phyloP scores from a whole-genome alignment of 2,888 invertebrate species.

The Zaprionus lineosus region DNA sequence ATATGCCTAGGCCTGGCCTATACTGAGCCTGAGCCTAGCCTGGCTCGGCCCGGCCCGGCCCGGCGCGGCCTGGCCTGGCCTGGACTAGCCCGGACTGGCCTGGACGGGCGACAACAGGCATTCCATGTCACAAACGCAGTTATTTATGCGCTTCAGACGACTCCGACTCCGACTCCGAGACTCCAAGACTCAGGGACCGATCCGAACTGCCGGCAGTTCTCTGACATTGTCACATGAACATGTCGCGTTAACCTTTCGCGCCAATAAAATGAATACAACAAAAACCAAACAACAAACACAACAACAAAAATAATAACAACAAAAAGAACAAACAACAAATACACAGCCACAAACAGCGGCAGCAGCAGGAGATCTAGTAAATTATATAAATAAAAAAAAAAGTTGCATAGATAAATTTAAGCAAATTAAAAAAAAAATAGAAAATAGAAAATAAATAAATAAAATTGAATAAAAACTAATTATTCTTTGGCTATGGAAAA shows the following conservation, averaged over 20 bases:
- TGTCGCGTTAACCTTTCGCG: constrained; percentile 76
- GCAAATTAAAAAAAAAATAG: constrained; percentile 6
- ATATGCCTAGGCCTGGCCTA: constrained; percentile 28
- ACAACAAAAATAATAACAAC: constrained; percentile 20
- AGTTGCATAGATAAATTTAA: too few relatives aligned
- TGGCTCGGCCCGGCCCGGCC: not conserved
- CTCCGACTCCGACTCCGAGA: constrained; percentile 10
- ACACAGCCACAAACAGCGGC: not conserved
- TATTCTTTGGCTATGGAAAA: constrained; percentile 70
- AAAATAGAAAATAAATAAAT: not conserved
- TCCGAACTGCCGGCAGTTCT: constrained; percentile 68
- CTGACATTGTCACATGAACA: constrained; percentile 79
- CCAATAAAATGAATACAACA: constrained; percentile 44
- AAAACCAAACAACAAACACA: constrained; percentile 37
- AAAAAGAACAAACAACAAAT: constrained; percentile 20
- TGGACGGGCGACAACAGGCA: constrained; percentile 44
- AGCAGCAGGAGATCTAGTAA: constrained; percentile 34
- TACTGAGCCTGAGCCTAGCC: constrained; percentile 13
- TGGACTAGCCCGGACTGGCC: constrained; percentile 13
- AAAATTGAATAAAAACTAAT: constrained; percentile 56
- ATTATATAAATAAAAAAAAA: constrained; percentile 41
- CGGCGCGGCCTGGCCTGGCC: not conserved
- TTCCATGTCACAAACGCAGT: constrained; percentile 77
- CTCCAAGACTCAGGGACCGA: constrained; percentile 21
- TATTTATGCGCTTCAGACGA: constrained; percentile 75